These are phyloP conservation scores for Ptilorrhoa leucosticta DNA, from an alignment of 2,113 vertebrate species.

Conservation along the genomic window DNA sequence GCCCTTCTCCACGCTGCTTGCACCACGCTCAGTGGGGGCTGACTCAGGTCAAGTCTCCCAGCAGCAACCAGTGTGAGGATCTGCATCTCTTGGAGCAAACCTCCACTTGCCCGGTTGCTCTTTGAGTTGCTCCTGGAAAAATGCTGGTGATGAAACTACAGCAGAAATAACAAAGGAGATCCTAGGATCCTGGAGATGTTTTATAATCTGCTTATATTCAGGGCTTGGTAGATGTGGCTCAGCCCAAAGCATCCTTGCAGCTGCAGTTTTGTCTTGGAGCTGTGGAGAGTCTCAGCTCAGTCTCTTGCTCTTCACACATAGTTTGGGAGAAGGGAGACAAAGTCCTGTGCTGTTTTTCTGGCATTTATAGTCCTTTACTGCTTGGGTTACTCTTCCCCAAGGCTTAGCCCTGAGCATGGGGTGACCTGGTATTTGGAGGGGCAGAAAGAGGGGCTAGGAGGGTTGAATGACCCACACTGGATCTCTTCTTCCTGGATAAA, in stretches of 20 bases:
- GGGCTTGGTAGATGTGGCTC: not conserved
- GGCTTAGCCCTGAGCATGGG: not conserved
- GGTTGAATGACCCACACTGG: not conserved
- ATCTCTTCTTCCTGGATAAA: not conserved
- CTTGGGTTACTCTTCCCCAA: not conserved
- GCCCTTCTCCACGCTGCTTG: not conserved
- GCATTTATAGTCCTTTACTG: not conserved
- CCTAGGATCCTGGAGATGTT: not conserved
- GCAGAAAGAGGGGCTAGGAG: not conserved
- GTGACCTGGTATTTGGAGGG: not conserved
- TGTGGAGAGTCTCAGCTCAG: not conserved
- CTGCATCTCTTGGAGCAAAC: not conserved
- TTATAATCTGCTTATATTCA: not conserved
- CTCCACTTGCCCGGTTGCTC: not conserved
- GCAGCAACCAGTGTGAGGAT: accelerated
- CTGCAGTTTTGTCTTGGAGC: not conserved
- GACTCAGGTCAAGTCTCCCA: not conserved
- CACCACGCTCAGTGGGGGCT: not conserved
- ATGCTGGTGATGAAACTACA: not conserved
- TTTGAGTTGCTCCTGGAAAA: not conserved
- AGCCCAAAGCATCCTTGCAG: not conserved
- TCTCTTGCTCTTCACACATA: not conserved
- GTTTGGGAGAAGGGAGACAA: not conserved
- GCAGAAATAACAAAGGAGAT: not conserved
- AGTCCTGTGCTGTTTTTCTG: not conserved